Base-by-base conservation (phyloP, 2,113 vertebrate genomes). In the Pterophyllum scalare region DNA sequence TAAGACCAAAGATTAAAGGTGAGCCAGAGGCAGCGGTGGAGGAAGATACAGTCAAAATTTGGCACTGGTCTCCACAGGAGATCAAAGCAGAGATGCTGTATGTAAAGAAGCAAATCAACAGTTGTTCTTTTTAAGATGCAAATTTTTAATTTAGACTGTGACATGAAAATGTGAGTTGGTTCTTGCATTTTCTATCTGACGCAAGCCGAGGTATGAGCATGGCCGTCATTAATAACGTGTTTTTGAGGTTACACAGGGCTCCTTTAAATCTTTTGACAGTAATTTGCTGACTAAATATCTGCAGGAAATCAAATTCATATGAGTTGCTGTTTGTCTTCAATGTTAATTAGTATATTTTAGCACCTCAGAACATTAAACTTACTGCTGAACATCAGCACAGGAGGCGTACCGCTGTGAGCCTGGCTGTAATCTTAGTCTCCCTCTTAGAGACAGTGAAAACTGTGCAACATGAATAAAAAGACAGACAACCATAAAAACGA, bases 401-500 rank as follows among this genome's bases (percentile, higher is more conserved):
- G 17, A 20, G 15, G 35, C 26, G 56, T 62, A 38, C 59, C 11
- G n/a, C 24, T 5, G 31, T 24, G n/a, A 74, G 52, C n/a, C 11
- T 19, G 52, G 38, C n/a, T 24, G 43, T 72, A 54, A 52, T 54
- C 67, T 31, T 54, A 52, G 26, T 72, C 52, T 54, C n/a, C 46
- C 33, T 72, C 67, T 54, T n/a, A 52, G 43, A 72, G 46, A 52
- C 46, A 31, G 43, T 2, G 46, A 31, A 52, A 52, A 56, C 57
- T 56, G 56, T 22, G 17, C 59, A 81, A 75, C 24, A 54, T 8
- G 35, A 79, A 85, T 58, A 26, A 79, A 74, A 84, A 58, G 59
- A 77, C 59, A 86, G 57, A 24, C 20, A 56, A 38, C 38, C 13
- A 74, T 80, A 80, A 85, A 78, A 80, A 75, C 35, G 17, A 5